phyloP scores from a whole-genome alignment of 2,797 vertebrate species.

The Petrocephalus schoutedeni region DNA sequence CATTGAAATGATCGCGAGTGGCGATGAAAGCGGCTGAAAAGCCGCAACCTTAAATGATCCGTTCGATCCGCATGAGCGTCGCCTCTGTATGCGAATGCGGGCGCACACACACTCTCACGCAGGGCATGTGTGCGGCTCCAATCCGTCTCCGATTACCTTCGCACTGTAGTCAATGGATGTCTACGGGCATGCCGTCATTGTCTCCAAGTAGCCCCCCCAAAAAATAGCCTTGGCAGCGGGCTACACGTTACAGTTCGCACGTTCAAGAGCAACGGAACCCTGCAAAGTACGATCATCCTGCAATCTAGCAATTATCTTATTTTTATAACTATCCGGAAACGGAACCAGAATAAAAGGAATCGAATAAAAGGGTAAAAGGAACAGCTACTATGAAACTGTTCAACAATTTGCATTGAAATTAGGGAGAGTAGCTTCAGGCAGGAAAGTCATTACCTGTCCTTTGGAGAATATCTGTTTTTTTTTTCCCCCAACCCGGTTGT shows the following conservation, averaged over 20 bases:
- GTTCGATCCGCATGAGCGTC: constrained; percentile 53
- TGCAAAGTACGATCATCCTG: neutral
- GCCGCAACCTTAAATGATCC: constrained; percentile 13
- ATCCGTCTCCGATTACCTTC: constrained; percentile 17
- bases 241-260: neutral
- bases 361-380: neutral
- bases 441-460: neutral
- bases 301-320: neutral
- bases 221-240: neutral
- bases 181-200: neutral
- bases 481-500: neutral
- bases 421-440: neutral
- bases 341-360: neutral
- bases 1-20: neutral
- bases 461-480: neutral
- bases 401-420: neutral
- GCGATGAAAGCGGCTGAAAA: neutral
- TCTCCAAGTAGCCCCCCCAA: neutral
- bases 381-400: neutral
- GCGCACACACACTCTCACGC: constrained; percentile 23
- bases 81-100: constrained; percentile 46
- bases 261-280: neutral
- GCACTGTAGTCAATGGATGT: neutral
- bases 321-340: neutral
- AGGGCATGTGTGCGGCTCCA: constrained; percentile 12